Evolutionary conservation across 1,140 invertebrate species (phyloP).

Genomic region (Drosophila funebris): DNA sequence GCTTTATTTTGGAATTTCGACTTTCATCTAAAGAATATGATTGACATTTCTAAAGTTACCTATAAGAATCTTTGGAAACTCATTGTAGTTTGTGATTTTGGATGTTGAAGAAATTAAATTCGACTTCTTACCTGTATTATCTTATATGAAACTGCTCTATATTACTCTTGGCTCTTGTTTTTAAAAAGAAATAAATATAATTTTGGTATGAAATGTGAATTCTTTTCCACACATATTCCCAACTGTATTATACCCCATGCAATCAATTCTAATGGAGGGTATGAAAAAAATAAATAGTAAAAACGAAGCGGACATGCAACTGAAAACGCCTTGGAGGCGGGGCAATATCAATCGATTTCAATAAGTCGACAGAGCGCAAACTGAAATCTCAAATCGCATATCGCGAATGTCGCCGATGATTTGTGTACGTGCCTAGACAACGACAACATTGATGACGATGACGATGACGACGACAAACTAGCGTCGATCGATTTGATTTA

Average conservation of each 20-base stretch:
- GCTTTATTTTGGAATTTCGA: too few relatives aligned
- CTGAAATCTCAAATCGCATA: constrained; percentile 28
- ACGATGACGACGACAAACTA: constrained; percentile 36
- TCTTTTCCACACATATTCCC: too few relatives aligned
- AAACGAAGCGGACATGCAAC: not conserved
- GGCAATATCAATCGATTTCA: constrained; percentile 61
- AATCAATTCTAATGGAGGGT: not conserved
- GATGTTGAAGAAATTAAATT: too few relatives aligned
- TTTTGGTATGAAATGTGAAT: too few relatives aligned
- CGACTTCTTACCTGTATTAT: too few relatives aligned
- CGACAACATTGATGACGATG: not conserved
- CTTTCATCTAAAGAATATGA: too few relatives aligned
- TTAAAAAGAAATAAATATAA: too few relatives aligned
- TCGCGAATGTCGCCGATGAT: constrained; percentile 37
- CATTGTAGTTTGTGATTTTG: too few relatives aligned
- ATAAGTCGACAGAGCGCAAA: constrained; percentile 52
- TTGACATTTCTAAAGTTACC: too few relatives aligned
- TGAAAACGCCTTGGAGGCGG: constrained; percentile 2
- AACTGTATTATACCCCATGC: not conserved
- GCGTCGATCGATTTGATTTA: constrained; percentile 48
- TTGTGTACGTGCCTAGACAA: constrained; percentile 56
- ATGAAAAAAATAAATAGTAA: not conserved
- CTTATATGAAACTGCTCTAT: too few relatives aligned
- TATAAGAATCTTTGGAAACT: too few relatives aligned
- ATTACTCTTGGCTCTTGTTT: too few relatives aligned